Base-by-base conservation (phyloP, 2,888 invertebrate genomes). In the Pediacus dermestoides region DNA sequence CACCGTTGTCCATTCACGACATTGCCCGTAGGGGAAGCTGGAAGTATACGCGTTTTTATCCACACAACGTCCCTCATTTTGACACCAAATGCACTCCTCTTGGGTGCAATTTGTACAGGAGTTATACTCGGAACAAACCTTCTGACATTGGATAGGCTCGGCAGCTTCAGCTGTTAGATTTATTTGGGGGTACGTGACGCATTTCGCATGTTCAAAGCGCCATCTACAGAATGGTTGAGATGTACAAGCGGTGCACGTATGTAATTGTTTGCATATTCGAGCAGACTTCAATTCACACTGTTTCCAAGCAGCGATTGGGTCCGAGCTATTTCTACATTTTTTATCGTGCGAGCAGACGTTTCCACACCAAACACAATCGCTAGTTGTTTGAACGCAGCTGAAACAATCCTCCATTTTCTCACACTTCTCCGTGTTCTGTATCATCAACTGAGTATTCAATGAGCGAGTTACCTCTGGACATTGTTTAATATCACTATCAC, bases 41-140 rank as follows among this genome's bases (percentile, higher is more conserved):
- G 92, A 88, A 9, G 92, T 90, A 68, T 97, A 97, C 0, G 96
- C 93, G 70, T 95, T 97, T 70, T 94, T 92, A 63, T 95, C 93
- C 3, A 99, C 90, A 64, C 97, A 97, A 6, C 89, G 75, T 12
- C 83, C 84, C 48, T 89, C 85, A 45, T 91, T 93, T 46, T 91
- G 89, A 68, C 97, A 97, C 97, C 96, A 97, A 65, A 97, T 94
- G 66, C 96, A 97, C 63, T 86, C 88, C 52, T 88, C 86, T 31
- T 85, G 81, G 0, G 95, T 95, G 63, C 96, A 96, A 68, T 94
- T 94, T 44, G 82, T 77, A 64, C 96, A 96, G 2, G 85, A 84
- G 4, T 77, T 81, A 50, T 85, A 80, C 23, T 86, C 81, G 1
- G 87, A 78, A 64, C 95, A 95, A 0, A 89, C 82, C 22, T 80